Conservation (phyloP, 2,113 vertebrate species). For the Sinocyclocheilus grahami region DNA sequence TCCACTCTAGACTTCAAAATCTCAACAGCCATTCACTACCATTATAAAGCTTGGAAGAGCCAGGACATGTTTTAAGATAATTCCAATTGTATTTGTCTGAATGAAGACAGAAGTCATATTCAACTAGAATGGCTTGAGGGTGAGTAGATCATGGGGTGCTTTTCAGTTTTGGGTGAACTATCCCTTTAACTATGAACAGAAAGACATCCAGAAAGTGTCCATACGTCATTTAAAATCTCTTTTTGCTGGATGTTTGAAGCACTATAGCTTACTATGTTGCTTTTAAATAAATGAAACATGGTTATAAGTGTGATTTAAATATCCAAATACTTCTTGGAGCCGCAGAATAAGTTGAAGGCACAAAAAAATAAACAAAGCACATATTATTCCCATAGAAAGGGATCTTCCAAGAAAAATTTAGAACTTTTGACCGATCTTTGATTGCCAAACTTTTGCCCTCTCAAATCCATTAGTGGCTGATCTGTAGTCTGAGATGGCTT, state of each 20-base stretch:
- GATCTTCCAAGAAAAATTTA: not conserved
- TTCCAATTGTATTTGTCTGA: no score
- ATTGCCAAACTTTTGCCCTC: constrained; percentile 75
- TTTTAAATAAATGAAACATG: not conserved
- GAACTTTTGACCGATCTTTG: constrained; percentile 68
- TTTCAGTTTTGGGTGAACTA: no score
- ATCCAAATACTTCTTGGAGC: not conserved
- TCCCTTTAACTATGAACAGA: no score
- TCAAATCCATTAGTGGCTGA: constrained; percentile 79
- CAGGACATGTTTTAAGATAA: no score
- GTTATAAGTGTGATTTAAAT: not conserved
- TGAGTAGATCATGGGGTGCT: no score
- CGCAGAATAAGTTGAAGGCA: not conserved
- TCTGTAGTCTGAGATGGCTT: constrained; percentile 75
- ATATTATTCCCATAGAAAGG: not conserved
- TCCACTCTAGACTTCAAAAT: no score
- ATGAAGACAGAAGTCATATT: no score
- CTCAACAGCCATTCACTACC: no score
- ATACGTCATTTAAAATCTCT: not conserved
- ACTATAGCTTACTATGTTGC: not conserved
- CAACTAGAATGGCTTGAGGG: no score
- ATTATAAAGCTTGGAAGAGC: no score
- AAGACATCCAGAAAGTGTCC: not conserved
- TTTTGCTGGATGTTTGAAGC: not conserved
- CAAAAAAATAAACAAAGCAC: not conserved